phyloP scores from a whole-genome alignment of 2,888 invertebrate species.

The Drosophila percnosoma region DNA sequence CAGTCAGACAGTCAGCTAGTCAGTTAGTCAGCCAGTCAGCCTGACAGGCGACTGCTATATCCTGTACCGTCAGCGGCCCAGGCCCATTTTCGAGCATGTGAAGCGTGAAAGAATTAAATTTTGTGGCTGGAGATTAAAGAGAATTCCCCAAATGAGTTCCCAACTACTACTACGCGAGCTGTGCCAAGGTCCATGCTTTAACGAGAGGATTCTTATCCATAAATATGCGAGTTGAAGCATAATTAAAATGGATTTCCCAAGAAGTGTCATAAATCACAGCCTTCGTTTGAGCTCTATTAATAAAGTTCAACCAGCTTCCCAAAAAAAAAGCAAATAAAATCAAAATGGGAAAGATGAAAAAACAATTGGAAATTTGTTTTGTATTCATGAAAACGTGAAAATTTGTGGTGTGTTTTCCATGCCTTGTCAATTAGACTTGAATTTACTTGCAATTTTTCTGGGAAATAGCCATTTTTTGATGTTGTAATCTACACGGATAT shows the following conservation, averaged over 20 bases:
- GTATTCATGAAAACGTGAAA: slow-evolving; percentile 17
- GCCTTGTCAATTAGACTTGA: not conserved
- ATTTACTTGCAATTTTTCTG: not conserved
- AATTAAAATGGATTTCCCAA: slow-evolving; percentile 62
- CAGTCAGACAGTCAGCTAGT: slow-evolving; percentile 18
- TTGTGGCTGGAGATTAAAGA: slow-evolving; percentile 57
- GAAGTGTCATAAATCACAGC: slow-evolving; percentile 60
- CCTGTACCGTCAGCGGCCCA: slow-evolving; percentile 27
- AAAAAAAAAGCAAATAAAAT: slow-evolving; percentile 3
- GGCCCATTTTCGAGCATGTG: slow-evolving; percentile 45
- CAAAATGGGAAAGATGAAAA: not conserved
- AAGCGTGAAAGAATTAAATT: slow-evolving; percentile 65
- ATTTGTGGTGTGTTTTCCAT: not conserved
- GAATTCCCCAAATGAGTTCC: slow-evolving; percentile 59
- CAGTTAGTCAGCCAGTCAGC: slow-evolving; percentile 16
- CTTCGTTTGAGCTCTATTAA: slow-evolving; percentile 26
- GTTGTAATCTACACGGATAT: not conserved
- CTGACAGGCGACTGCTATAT: slow-evolving; percentile 46
- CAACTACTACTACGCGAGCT: slow-evolving; percentile 41
- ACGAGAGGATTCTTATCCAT: slow-evolving; percentile 27
- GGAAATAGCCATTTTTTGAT: not conserved
- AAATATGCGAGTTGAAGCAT: slow-evolving; percentile 47
- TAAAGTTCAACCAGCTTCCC: slow-evolving; percentile 3
- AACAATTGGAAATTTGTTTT: not conserved
- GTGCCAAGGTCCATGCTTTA: slow-evolving; percentile 19